Conservation (phyloP, 1,140 invertebrate species). For the Hyles vespertilio region DNA sequence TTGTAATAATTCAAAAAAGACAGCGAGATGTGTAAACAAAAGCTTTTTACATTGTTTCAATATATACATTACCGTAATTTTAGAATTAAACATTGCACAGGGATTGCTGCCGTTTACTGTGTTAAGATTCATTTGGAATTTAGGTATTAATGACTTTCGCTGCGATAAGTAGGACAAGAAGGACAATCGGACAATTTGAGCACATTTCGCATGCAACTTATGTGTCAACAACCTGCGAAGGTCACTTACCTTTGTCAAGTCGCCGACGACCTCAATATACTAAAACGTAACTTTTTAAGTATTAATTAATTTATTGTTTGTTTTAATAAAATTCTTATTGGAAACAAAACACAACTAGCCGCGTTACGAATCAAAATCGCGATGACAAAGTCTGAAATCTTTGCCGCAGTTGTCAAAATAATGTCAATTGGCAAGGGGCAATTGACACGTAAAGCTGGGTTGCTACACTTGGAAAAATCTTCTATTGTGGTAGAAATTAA, state of each 20-base stretch:
- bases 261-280: neutral
- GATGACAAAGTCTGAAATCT: neutral
- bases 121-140: too few relatives aligned
- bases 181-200: too few relatives aligned
- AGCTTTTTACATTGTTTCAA: too few relatives aligned
- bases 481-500: constrained; percentile 9
- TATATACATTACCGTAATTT: too few relatives aligned
- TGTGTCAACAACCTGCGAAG: constrained; percentile 7
- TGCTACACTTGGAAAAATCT: constrained; percentile 2
- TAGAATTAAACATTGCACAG: too few relatives aligned
- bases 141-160: too few relatives aligned
- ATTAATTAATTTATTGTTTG: neutral
- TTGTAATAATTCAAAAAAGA: too few relatives aligned
- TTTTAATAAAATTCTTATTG: constrained; percentile 1
- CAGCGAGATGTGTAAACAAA: too few relatives aligned
- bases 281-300: neutral
- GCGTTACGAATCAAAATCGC: neutral
- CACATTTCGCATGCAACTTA: neutral
- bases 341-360: constrained; percentile 8
- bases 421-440: neutral
- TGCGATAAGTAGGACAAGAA: too few relatives aligned
- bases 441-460: constrained; percentile 10
- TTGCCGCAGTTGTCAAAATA: neutral
- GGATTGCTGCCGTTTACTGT: too few relatives aligned
- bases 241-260: constrained; percentile 10